Evolutionary conservation across 1,140 invertebrate genomes (phyloP).

Genomic region (Steinernema feltiae): DNA sequence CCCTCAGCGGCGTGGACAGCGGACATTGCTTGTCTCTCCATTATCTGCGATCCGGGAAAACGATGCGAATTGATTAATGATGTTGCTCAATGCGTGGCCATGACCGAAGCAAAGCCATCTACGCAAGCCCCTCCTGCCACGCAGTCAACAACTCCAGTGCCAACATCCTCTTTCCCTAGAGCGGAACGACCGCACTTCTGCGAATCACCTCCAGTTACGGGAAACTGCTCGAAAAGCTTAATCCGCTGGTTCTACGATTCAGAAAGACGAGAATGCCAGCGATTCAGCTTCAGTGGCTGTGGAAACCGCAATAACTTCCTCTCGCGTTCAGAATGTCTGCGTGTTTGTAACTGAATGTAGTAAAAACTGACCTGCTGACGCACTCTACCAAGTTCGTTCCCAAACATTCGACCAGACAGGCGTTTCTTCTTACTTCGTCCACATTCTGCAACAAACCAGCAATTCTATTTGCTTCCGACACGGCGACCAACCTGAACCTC

Average conservation of each 20-base stretch:
- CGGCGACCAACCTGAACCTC: constrained; percentile 18
- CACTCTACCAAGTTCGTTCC: constrained; percentile 33
- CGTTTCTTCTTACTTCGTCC: not conserved
- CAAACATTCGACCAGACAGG: constrained; percentile 16
- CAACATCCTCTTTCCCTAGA: not conserved
- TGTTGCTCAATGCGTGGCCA: not conserved
- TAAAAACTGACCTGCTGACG: constrained; percentile 35
- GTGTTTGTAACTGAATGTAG: constrained; percentile 12
- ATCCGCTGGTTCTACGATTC: constrained; percentile 36
- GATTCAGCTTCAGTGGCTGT: constrained; percentile 36
- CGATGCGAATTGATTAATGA: not conserved
- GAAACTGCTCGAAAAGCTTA: constrained; percentile 25
- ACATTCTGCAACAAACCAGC: not conserved
- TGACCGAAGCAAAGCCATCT: too few species aligned
- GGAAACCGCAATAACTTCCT: constrained; percentile 29
- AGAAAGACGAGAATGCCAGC: constrained; percentile 28
- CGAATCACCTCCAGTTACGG: constrained; percentile 28
- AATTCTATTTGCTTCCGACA: not conserved
- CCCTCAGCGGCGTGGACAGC: not conserved
- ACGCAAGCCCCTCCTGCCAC: not conserved
- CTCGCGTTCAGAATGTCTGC: not conserved
- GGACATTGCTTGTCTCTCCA: not conserved
- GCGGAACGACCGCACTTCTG: constrained; percentile 1
- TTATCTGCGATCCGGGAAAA: not conserved
- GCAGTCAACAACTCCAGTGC: not conserved